phyloP scores from a whole-genome alignment of 2,113 vertebrate genomes.

The Aptenodytes patagonicus region DNA sequence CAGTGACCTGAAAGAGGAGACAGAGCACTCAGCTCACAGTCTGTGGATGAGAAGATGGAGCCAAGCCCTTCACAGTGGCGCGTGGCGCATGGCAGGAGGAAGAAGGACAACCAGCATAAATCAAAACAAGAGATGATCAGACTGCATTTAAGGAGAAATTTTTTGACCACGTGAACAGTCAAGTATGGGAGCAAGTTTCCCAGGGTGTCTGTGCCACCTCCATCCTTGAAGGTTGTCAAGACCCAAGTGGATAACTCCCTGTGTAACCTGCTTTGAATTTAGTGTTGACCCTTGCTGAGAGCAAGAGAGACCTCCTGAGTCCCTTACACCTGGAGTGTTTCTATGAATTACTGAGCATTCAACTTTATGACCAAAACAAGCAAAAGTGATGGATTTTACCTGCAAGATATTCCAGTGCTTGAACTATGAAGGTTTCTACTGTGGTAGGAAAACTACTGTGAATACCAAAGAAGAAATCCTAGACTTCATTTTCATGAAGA shows the following conservation, averaged over 20 bases:
- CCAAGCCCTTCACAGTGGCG: not conserved
- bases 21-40: not conserved
- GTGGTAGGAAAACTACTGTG: not conserved
- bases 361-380: not conserved
- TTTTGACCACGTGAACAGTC: not conserved
- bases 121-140: not conserved
- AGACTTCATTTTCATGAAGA: not conserved
- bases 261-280: not conserved
- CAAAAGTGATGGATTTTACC: not conserved
- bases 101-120: not conserved
- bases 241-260: not conserved
- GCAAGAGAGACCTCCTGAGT: not conserved
- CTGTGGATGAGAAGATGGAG: not conserved
- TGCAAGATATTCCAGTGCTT: not conserved
- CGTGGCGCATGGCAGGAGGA: not conserved
- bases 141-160: not conserved
- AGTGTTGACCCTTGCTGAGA: not conserved
- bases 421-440: not conserved
- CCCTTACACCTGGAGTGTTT: not conserved
- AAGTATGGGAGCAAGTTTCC: not conserved
- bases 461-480: not conserved
- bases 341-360: not conserved
- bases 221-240: not conserved
- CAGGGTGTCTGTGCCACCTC: not conserved
- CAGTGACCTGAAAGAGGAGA: not conserved